These are phyloP conservation scores for Cerastis rubricosa DNA, from an alignment of 2,888 invertebrate species.

Conservation along the genomic window DNA sequence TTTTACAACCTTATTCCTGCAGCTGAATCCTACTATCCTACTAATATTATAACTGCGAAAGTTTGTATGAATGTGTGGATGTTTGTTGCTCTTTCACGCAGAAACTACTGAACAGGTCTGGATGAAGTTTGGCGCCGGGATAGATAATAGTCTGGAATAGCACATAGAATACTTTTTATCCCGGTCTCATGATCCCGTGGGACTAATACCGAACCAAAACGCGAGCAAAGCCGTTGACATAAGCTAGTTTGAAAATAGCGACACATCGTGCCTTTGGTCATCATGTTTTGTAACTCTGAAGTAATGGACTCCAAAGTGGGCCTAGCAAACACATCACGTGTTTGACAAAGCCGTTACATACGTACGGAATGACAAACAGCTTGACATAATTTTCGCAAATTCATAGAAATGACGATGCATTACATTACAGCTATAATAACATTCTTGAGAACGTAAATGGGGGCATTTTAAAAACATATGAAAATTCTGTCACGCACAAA, in stretches of 20 bases:
- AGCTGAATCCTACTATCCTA: neutral
- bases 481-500: conserved; percentile 45
- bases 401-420: conserved; percentile 45
- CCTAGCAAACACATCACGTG: conserved; percentile 23
- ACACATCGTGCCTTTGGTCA: neutral
- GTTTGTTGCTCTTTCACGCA: no score
- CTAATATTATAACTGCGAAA: no score
- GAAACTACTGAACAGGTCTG: no score
- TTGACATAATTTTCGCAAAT: conserved; percentile 57
- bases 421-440: conserved; percentile 37
- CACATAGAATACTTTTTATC: no score
- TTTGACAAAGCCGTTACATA: conserved; percentile 46
- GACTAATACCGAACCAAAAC: no score
- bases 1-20: neutral
- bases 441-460: neutral
- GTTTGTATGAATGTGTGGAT: no score
- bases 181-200: no score
- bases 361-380: conserved; percentile 41
- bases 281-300: conserved; percentile 14
- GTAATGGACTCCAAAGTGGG: conserved; percentile 37
- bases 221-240: no score
- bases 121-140: no score
- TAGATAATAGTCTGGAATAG: no score
- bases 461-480: conserved; percentile 27
- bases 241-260: neutral